A percentile compares a stretch with the other conserved stretches of the same genome.
phyloP scores from a whole-genome alignment of 2,888 invertebrate genomes.

The Helobdella robusta region DNA sequence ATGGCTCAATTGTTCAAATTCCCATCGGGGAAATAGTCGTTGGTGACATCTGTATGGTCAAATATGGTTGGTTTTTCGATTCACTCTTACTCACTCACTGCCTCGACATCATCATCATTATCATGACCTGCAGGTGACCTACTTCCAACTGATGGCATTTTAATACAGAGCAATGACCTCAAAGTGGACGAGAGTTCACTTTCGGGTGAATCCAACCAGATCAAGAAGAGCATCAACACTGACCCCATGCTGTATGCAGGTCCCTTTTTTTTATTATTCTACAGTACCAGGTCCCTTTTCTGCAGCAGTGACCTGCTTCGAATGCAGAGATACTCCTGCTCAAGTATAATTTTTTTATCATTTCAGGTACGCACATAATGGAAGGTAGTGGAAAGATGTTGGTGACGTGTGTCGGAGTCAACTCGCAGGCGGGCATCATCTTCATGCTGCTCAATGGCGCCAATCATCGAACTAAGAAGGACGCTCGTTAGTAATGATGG shows the following conservation, averaged over 20 bases:
- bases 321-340: no score
- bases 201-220: conserved; percentile 98
- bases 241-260: conserved; percentile 96
- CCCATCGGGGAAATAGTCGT: conserved; percentile 20
- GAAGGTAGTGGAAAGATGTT: conserved; percentile 98
- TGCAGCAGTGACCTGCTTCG: no score
- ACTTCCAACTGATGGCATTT: conserved; percentile 90
- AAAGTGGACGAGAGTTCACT: conserved; percentile 98
- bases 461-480: no score
- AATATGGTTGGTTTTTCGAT: conserved; percentile 24
- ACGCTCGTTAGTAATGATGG: no score
- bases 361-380: conserved; percentile 85
- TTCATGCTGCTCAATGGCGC: conserved; percentile 87
- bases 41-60: conserved; percentile 27
- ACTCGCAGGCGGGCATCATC: conserved; percentile 98
- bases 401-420: conserved; percentile 91
- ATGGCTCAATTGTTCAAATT: conserved; percentile 3
- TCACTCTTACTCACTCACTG: no score
- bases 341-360: conserved; percentile 12
- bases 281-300: no score
- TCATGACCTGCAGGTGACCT: conserved; percentile 74
- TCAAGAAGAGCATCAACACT: conserved; percentile 82
- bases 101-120: no score
- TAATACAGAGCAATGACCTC: conserved; percentile 95
- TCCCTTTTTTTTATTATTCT: conserved; percentile 46